Base-by-base conservation (phyloP, 1,140 invertebrate species). In the Drosophila bifasciata region DNA sequence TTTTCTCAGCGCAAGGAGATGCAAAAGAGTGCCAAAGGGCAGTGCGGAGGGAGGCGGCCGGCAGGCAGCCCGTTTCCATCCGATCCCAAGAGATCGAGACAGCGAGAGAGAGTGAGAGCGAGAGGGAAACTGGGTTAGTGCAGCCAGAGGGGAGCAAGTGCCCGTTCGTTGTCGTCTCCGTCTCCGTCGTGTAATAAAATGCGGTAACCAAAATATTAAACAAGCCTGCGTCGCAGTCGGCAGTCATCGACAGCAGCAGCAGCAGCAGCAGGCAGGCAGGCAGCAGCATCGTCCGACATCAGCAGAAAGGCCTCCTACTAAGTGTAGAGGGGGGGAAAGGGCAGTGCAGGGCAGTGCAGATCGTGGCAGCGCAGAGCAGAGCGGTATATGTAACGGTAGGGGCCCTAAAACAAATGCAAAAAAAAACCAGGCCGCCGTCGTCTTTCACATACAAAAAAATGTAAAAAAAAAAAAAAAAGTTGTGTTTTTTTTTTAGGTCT, bases 91-190 rank as follows among this genome's bases (percentile, higher is more conserved):
- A 55, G n/a, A 25, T 48, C 36, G 55, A 5, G 39, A n/a, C n/a
- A 21, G 11, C 2, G 17, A n/a, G 56, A 32, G 28, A 32, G 28
- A 11, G 9, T 36, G 11, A 36, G 32, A 36, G 28, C 16, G 16
- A 16, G 36, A n/a, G 52, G 64, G 66, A 70, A 70, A 50, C 66
- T 70, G 64, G 67, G 67, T 70, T 70, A 70, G 58, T 66, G 67
- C 67, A 70, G 70, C 70, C 67, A 70, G 51, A 64, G 67, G 63
- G 39, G 11, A 36, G 32, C 11, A 1, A 13, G 32, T 11, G 28
- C 28, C 28, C 28, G 28, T 32, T 36, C 32, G 32, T 36, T 4
- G 32, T 4, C 28, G 1, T 9, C 28, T 41, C 41, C 67, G 50
- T 70, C 11, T 32, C 28, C 11, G 48, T 49, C 67, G 70, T 70